Conservation (phyloP, 1,140 invertebrate species). For the Bombus huntii region DNA sequence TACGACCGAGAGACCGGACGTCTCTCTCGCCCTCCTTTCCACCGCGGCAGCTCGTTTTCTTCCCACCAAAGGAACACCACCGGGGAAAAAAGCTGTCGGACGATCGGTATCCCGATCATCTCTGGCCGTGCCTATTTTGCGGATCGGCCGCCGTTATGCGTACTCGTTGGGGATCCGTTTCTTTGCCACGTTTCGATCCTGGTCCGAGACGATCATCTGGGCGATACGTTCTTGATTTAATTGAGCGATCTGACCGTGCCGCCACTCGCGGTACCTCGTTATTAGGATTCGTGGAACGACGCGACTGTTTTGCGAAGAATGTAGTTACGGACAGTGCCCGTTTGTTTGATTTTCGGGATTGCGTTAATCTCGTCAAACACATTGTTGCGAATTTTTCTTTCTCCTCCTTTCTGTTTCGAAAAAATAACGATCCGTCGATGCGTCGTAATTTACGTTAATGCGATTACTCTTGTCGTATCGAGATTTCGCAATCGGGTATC, state of each 20-base stretch:
- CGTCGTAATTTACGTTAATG: background rate
- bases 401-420: background rate
- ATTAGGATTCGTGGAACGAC: conserved; percentile 23
- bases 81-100: conserved; percentile 45
- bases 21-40: background rate
- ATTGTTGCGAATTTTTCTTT: background rate
- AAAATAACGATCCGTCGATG: background rate
- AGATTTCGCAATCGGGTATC: background rate
- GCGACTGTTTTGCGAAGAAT: background rate
- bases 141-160: conserved; percentile 33
- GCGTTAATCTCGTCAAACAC: background rate
- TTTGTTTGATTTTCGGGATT: background rate
- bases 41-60: conserved; percentile 27
- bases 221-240: conserved; percentile 42
- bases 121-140: conserved; percentile 57
- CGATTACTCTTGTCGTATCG: background rate
- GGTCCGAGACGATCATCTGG: conserved; percentile 12
- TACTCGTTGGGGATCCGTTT: conserved; percentile 31
- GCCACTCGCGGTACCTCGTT: conserved; percentile 1
- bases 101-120: conserved; percentile 62
- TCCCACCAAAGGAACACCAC: conserved; percentile 1
- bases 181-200: conserved; percentile 41
- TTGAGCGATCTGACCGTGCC: conserved; percentile 34
- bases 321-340: background rate
- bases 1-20: conserved; percentile 16